Evolutionary conservation across 35 echinoderm and acorn worm genomes (phyloP).

Genomic region (Apostichopus californicus): DNA sequence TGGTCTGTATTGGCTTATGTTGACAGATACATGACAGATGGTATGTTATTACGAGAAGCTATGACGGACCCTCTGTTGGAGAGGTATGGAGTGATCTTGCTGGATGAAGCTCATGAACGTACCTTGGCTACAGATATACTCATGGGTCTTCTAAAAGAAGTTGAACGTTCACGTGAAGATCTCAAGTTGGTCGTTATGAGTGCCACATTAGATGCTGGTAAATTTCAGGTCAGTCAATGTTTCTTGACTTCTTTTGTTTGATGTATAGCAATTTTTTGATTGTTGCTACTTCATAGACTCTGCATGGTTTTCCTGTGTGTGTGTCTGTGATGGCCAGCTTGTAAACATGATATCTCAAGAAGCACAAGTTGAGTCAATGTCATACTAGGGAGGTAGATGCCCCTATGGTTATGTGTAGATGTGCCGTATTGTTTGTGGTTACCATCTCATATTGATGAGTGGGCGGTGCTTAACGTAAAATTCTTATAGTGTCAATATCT

Average conservation of each 20-base stretch:
- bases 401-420: no score
- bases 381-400: no score
- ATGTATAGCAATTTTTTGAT: no score
- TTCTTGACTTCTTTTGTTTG: not conserved
- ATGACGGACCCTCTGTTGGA: conserved; percentile 98
- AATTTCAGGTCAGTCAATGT: conserved; percentile 85
- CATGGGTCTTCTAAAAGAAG: conserved; percentile 97
- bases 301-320: no score
- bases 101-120: conserved; percentile 99
- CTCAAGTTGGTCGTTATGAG: conserved; percentile 97
- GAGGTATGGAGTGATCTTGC: conserved; percentile 90
- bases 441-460: no score
- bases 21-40: conserved; percentile 99
- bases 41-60: conserved; percentile 98
- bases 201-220: conserved; percentile 98
- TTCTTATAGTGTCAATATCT: no score
- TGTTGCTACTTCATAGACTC: no score
- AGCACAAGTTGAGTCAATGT: no score
- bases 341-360: no score
- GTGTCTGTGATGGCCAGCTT: no score
- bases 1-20: not conserved
- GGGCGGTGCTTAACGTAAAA: no score
- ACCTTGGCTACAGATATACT: conserved; percentile 97
- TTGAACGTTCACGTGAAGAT: conserved; percentile 82
- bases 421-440: no score